A percentile compares a stretch with the other conserved stretches of the same genome.
Conservation (phyloP, 2,888 invertebrate genomes). For the Scaptodrosophila latifasciaeformis region DNA sequence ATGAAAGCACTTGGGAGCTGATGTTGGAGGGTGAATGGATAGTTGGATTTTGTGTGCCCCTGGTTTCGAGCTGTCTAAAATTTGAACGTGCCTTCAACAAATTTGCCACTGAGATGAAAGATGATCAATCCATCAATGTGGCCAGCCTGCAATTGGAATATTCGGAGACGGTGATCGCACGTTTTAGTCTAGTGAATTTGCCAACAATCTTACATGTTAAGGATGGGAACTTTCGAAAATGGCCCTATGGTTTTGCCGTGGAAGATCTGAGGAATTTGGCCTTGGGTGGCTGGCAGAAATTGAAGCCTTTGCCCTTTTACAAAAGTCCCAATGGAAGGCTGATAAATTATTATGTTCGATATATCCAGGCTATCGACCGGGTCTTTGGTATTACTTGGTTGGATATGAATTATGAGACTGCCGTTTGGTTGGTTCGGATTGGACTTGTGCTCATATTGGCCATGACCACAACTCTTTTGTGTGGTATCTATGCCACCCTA, state of each 20-base stretch:
- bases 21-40: conserved; percentile 21
- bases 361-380: conserved; percentile 4
- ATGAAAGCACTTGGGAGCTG: conserved; percentile 19
- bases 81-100: conserved; percentile 18
- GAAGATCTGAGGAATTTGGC: conserved; percentile 8
- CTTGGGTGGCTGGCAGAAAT: background rate
- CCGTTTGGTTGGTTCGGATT: conserved; percentile 16
- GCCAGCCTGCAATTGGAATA: conserved; percentile 23
- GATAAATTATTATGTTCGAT: background rate
- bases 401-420: conserved; percentile 1
- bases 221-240: conserved; percentile 20
- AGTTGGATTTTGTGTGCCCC: conserved; percentile 17
- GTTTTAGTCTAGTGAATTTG: conserved; percentile 14
- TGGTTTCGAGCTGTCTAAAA: conserved; percentile 1
- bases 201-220: conserved; percentile 28
- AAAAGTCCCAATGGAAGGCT: conserved; percentile 21
- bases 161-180: conserved; percentile 8
- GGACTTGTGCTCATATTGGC: background rate
- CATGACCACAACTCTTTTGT: too few relatives aligned
- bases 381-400: background rate
- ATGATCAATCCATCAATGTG: background rate
- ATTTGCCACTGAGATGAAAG: conserved; percentile 9
- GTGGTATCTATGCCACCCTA: too few relatives aligned
- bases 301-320: conserved; percentile 20
- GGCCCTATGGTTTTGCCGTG: conserved; percentile 5